phyloP scores from a whole-genome alignment of 2,888 invertebrate genomes.

The Odontothrips loti region DNA sequence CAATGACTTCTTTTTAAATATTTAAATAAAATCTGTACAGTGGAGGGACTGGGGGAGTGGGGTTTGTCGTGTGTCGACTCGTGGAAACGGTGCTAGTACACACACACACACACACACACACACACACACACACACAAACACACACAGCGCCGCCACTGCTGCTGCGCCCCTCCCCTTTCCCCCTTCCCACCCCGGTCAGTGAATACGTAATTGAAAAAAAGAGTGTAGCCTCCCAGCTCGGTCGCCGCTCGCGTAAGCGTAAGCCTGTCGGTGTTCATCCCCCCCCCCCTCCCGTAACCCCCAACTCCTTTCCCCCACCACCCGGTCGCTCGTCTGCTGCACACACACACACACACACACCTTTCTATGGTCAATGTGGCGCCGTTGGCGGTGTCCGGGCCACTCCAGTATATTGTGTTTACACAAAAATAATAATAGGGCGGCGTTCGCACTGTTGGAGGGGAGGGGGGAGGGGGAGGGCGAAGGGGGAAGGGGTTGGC shows the following conservation, averaged over 20 bases:
- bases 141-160: neutral
- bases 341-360: neutral
- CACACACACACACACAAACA: too few species aligned
- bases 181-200: neutral
- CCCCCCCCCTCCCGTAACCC: neutral
- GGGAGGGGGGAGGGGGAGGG: too few species aligned
- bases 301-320: neutral
- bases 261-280: neutral
- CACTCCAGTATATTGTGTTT: slow-evolving; percentile 20
- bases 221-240: neutral
- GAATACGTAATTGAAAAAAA: slow-evolving; percentile 23
- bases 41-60: too few species aligned
- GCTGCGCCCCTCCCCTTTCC: neutral
- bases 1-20: too few species aligned
- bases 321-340: neutral
- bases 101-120: too few species aligned
- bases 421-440: slow-evolving; percentile 16
- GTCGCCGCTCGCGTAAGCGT: too few species aligned
- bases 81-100: too few species aligned
- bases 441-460: too few species aligned
- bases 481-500: neutral
- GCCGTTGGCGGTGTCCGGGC: neutral
- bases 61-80: too few species aligned
- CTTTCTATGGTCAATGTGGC: neutral
- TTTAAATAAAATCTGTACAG: too few species aligned